Conservation (phyloP, 2,888 invertebrate species). For the Hydroisotoma schaefferi region DNA sequence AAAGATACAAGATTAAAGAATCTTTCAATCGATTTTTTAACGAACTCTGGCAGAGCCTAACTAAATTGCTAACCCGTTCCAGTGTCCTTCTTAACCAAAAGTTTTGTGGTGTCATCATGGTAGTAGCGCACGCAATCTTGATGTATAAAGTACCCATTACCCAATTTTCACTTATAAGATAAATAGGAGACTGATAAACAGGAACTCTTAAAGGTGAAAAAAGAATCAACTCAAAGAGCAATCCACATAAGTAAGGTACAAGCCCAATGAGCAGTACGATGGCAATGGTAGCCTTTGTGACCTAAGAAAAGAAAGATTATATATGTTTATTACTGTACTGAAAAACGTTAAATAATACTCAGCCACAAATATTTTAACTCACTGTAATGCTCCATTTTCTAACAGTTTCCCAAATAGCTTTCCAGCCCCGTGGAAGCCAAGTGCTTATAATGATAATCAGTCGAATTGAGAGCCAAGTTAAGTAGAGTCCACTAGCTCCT, state of each 20-base stretch:
- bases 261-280: constrained; percentile 72
- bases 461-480: constrained; percentile 88
- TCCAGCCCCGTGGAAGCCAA: constrained; percentile 79
- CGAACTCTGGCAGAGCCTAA: neutral
- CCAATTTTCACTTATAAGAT: constrained; percentile 64
- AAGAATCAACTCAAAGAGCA: constrained; percentile 83
- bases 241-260: constrained; percentile 85
- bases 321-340: neutral
- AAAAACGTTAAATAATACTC: neutral
- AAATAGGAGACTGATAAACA: constrained; percentile 75
- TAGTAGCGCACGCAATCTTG: constrained; percentile 92
- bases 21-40: neutral
- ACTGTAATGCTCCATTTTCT: constrained; percentile 46
- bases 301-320: constrained; percentile 51
- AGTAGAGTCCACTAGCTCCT: constrained; percentile 88
- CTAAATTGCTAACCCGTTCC: constrained; percentile 62
- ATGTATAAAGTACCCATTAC: constrained; percentile 95
- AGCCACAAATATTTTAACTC: constrained; percentile 20
- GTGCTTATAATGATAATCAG: constrained; percentile 75
- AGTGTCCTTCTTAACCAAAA: constrained; percentile 88
- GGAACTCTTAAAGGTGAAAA: constrained; percentile 92
- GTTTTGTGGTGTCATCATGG: constrained; percentile 95
- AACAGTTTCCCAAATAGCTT: constrained; percentile 40
- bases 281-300: constrained; percentile 70
- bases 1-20: constrained; percentile 7